Conservation (phyloP, 2,797 vertebrate species). For the Haliaeetus vocifer region DNA sequence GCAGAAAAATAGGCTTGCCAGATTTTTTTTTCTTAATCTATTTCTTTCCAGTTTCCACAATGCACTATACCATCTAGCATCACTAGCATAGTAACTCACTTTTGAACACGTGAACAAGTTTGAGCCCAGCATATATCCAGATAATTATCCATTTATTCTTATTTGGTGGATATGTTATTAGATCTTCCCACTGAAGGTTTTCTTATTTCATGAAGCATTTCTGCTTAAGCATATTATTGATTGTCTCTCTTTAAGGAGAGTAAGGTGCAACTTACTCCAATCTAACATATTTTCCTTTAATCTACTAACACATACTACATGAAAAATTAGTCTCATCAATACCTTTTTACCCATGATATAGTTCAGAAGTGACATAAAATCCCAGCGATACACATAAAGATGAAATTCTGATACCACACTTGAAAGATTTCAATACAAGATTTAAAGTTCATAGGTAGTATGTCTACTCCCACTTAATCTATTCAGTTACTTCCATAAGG, state of each 20-base stretch:
- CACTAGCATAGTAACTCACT: conserved; percentile 62
- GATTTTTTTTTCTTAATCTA: conserved; percentile 53
- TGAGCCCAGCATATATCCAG: conserved; percentile 21
- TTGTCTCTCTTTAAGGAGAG: not conserved
- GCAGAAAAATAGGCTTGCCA: conserved; percentile 70
- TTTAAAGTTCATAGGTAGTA: not conserved
- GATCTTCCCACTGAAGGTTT: not conserved
- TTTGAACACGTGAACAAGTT: conserved; percentile 14
- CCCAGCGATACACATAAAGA: not conserved
- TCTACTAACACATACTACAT: not conserved
- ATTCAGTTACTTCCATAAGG: not conserved
- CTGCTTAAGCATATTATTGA: not conserved
- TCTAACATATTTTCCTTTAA: not conserved
- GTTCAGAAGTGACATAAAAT: not conserved
- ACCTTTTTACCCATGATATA: not conserved
- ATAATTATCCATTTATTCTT: conserved; percentile 16
- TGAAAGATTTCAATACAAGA: not conserved
- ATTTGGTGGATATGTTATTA: not conserved
- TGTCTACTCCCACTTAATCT: not conserved
- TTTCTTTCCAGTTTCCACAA: conserved; percentile 71
- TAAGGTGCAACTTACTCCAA: not conserved
- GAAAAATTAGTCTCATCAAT: not conserved
- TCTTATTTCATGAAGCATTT: not conserved
- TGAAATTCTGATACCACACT: not conserved
- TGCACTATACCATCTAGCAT: conserved; percentile 39